phyloP scores from a whole-genome alignment of 1,140 invertebrate species.

The Octopus bimaculoides region DNA sequence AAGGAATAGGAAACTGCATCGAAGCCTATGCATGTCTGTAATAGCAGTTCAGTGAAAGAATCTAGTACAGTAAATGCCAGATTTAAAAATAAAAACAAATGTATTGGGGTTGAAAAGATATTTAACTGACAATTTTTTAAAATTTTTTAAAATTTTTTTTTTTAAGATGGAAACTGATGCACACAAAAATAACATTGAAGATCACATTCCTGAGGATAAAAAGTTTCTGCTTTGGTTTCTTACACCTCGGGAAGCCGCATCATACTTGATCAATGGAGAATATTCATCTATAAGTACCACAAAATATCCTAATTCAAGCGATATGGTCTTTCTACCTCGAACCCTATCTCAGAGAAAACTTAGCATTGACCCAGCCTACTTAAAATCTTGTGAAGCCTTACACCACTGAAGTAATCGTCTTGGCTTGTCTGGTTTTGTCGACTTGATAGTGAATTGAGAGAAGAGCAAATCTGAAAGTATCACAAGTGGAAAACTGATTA shows the following conservation, averaged over 20 bases:
- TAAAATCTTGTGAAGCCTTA: not conserved
- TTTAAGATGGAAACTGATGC: conserved; percentile 13
- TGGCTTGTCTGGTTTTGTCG: no score
- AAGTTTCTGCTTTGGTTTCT: conserved; percentile 23
- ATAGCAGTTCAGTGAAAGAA: no score
- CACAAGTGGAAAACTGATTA: no score
- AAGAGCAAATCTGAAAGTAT: no score
- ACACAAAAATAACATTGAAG: conserved; percentile 10
- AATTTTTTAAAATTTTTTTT: conserved; percentile 10
- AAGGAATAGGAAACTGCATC: no score
- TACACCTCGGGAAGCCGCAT: conserved; percentile 20
- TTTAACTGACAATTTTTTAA: not conserved
- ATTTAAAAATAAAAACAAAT: no score
- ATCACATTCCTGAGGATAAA: conserved; percentile 24
- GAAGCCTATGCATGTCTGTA: no score
- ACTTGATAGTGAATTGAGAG: no score
- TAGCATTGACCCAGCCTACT: not conserved
- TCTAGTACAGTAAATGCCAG: no score
- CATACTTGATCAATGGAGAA: conserved; percentile 7
- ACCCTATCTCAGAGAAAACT: not conserved
- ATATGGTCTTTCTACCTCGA: not conserved
- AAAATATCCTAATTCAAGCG: not conserved
- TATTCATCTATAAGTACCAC: not conserved
- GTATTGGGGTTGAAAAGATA: no score
- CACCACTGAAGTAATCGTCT: no score